Base-by-base conservation (phyloP, 2,797 vertebrate genomes). In the Onychomys torridus region DNA sequence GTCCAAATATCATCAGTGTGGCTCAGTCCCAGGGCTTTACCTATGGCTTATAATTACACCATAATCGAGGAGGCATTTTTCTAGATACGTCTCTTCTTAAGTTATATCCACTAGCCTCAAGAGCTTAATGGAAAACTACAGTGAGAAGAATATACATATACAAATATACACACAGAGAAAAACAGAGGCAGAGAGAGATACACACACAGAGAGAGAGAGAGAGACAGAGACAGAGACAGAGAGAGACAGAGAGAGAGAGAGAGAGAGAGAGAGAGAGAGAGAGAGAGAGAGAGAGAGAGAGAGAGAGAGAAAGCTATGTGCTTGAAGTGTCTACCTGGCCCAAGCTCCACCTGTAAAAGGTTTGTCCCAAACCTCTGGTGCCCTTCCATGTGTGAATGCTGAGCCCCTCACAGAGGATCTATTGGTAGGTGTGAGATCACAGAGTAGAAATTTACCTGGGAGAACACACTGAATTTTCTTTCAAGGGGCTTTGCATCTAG, bases 61-160 rank as follows among this genome's bases (percentile, higher is more conserved):
- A 8, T 7, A 77, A 12, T 0, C 46, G 43, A 89, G 37, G 32
- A 32, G 23, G 1, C 29, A 25, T 29, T 78, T 14, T 77, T 23
- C 67, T 29, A 86, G 57, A 90, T 40, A 40, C 0, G 0, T 5
- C 49, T 27, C 34, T 6, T 79, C 87, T 75, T 86, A n/a, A 17
- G 46, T 40, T 61, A 76, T 12, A 46, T 37, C 5, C 43, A 21
- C 49, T 93, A 59, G 2, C 5, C 37, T 95, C 34, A 52, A 63
- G 40, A 83, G 32, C 25, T 89, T 73, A 52, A 49, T 37, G 46
- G 29, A 96, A 96, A 93, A 87, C 29, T 87, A 43, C 19, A n/a
- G 12, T 27, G 63, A 12, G 23, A 75, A 14, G n/a, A 63, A 84
- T 12, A 63, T 27, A 83, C 16, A 46, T 16, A 69, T 13, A 46